phyloP scores from a whole-genome alignment of 1,140 invertebrate species.

The Dendroctonus valens region DNA sequence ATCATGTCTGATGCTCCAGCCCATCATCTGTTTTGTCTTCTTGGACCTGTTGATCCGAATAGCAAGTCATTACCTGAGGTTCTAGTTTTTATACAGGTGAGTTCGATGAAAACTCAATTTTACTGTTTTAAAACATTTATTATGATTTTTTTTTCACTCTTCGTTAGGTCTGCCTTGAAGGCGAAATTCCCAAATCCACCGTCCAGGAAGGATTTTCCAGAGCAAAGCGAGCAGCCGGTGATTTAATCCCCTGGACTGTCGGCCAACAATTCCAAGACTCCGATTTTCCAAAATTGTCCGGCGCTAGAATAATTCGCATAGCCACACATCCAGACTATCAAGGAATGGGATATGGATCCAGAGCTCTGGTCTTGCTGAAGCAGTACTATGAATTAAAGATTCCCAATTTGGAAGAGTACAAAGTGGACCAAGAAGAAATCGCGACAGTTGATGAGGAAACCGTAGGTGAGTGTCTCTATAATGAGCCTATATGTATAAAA shows the following conservation, averaged over 20 bases:
- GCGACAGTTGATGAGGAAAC: slow-evolving; percentile 57
- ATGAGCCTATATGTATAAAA: neutral
- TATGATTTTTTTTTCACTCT: too few relatives aligned
- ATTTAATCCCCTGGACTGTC: slow-evolving; percentile 98
- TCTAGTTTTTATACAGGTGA: slow-evolving; percentile 79
- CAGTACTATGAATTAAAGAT: slow-evolving; percentile 90
- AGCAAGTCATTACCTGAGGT: slow-evolving; percentile 83
- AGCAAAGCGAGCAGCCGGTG: slow-evolving; percentile 89
- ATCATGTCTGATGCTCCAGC: slow-evolving; percentile 98
- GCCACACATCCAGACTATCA: slow-evolving; percentile 99
- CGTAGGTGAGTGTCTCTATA: slow-evolving; percentile 45
- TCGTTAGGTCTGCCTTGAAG: slow-evolving; percentile 82
- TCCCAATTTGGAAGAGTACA: slow-evolving; percentile 42
- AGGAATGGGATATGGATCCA: slow-evolving; percentile 91
- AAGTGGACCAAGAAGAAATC: slow-evolving; percentile 52
- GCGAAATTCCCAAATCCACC: slow-evolving; percentile 81
- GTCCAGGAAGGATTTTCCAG: slow-evolving; percentile 76
- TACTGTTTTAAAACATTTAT: slow-evolving; percentile 6
- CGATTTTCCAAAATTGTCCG: slow-evolving; percentile 88
- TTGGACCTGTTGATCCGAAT: slow-evolving; percentile 78
- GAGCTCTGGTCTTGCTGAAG: slow-evolving; percentile 79
- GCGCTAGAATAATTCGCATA: slow-evolving; percentile 91
- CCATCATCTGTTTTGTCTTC: slow-evolving; percentile 94
- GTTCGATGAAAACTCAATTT: neutral
- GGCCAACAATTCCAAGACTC: slow-evolving; percentile 94